Conservation (phyloP, 1,140 invertebrate genomes). For the Drosophila pachea region DNA sequence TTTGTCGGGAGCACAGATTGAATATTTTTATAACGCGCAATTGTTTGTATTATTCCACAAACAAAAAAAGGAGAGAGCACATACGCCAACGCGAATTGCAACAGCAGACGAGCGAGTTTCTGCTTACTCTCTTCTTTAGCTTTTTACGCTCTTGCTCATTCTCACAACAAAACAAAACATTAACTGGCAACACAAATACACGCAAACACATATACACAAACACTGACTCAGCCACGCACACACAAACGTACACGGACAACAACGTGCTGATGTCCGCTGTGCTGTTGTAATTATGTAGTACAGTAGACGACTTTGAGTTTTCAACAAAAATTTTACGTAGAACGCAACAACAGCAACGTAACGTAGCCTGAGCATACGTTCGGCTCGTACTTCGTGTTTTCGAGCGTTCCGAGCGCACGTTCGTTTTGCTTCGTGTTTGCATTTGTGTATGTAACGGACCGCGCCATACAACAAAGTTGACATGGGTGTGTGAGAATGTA, state of each 20-base stretch:
- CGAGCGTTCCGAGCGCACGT: constrained; percentile 16
- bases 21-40: constrained; percentile 45
- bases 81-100: constrained; percentile 34
- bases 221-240: neutral
- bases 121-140: constrained; percentile 20
- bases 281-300: constrained; percentile 76
- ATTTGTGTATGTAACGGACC: constrained; percentile 40
- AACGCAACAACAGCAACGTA: constrained; percentile 40
- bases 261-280: constrained; percentile 53
- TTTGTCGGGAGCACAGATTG: neutral
- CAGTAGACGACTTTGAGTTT: constrained; percentile 75
- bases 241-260: constrained; percentile 22
- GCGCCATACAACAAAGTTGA: constrained; percentile 13
- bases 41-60: constrained; percentile 37
- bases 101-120: constrained; percentile 36
- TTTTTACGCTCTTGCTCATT: constrained; percentile 32
- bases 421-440: constrained; percentile 32
- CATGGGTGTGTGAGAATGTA: constrained; percentile 9
- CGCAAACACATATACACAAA: constrained; percentile 7
- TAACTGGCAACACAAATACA: constrained; percentile 47
- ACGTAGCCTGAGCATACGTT: constrained; percentile 30
- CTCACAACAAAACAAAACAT: constrained; percentile 76
- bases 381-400: constrained; percentile 19
- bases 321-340: constrained; percentile 70
- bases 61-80: constrained; percentile 32